These are phyloP conservation scores for Apodemus speciosus DNA, from an alignment of 2,113 vertebrate genomes.

Conservation along the genomic window DNA sequence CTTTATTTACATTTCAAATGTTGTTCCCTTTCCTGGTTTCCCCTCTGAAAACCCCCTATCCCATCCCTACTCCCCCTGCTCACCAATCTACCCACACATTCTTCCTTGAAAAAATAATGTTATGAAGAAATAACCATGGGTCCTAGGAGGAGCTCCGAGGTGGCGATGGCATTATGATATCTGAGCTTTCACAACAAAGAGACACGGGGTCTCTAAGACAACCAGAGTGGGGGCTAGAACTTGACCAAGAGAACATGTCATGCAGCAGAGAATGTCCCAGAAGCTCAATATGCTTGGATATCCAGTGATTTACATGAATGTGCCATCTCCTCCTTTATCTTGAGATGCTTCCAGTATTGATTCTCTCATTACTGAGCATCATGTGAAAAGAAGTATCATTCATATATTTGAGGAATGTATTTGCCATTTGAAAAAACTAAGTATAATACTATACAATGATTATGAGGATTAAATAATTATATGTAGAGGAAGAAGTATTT, in stretches of 20 bases:
- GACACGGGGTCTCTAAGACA: background rate
- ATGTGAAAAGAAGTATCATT: background rate
- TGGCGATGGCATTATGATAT: background rate
- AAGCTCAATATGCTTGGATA: background rate
- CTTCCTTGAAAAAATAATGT: too few species aligned
- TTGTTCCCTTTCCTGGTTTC: too few species aligned
- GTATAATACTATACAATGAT: background rate
- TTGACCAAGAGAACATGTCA: background rate
- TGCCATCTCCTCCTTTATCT: background rate
- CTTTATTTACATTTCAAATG: too few species aligned
- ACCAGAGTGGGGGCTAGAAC: background rate
- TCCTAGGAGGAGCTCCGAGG: background rate
- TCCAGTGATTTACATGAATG: background rate
- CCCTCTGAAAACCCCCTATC: too few species aligned
- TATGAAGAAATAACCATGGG: background rate
- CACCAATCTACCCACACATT: too few species aligned
- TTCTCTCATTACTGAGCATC: background rate
- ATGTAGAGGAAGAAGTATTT: background rate
- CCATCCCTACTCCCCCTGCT: too few species aligned
- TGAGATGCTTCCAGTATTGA: background rate
- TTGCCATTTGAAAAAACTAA: background rate
- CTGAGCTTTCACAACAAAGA: background rate
- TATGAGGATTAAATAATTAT: background rate
- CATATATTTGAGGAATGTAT: conserved; percentile 1
- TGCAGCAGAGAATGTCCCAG: background rate